Conservation (phyloP, 1,140 invertebrate genomes). For the Anastrepha obliqua region DNA sequence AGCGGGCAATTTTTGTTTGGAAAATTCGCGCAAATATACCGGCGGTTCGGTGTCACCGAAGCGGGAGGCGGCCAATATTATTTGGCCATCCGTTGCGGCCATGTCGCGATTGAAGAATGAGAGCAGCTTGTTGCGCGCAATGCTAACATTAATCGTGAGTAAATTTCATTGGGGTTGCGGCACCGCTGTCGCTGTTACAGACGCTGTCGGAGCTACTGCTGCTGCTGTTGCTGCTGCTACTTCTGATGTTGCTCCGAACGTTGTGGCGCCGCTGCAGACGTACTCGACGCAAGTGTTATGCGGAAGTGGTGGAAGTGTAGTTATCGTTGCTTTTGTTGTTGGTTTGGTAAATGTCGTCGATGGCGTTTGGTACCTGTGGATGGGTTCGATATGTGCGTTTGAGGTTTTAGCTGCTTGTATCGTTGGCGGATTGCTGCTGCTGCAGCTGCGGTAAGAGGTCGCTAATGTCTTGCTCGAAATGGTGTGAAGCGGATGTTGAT, state of each 20-base stretch:
- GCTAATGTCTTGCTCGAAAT: not conserved
- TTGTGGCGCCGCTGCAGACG: not conserved
- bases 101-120: conserved; percentile 76
- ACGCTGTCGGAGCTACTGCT: not conserved
- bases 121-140: conserved; percentile 73
- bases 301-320: conserved; percentile 61
- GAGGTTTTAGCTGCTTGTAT: conserved; percentile 55
- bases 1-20: conserved; percentile 86
- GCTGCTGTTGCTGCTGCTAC: conserved; percentile 35
- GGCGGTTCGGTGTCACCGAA: conserved; percentile 84
- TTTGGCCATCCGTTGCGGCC: conserved; percentile 90
- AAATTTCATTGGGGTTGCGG: conserved; percentile 70
- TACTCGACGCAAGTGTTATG: conserved; percentile 36
- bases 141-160: conserved; percentile 74
- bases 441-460: conserved; percentile 29
- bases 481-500: conserved; percentile 39
- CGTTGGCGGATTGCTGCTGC: conserved; percentile 61
- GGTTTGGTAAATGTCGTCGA: not conserved
- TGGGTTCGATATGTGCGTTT: conserved; percentile 52
- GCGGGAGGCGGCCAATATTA: conserved; percentile 86
- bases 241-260: conserved; percentile 52
- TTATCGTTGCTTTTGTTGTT: conserved; percentile 31
- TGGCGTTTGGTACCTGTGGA: not conserved
- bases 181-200: conserved; percentile 21
- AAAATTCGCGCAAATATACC: conserved; percentile 76